Conservation (phyloP, 2,113 vertebrate species). For the Ptilonorhynchus violaceus region DNA sequence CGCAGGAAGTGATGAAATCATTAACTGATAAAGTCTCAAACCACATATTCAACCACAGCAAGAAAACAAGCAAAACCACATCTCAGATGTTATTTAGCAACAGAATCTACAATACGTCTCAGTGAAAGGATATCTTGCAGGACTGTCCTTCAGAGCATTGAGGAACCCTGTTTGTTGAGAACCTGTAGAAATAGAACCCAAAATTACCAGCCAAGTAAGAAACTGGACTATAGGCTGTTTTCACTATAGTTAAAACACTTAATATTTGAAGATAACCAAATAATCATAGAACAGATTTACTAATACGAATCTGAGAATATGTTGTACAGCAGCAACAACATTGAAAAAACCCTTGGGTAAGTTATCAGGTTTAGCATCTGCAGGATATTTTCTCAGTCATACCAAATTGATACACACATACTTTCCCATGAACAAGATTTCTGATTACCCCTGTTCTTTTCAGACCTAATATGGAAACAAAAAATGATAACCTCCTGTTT, state of each 20-base stretch:
- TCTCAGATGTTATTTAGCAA: neutral
- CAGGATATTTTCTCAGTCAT: conserved; percentile 37
- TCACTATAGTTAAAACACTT: neutral
- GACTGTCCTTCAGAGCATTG: conserved; percentile 91
- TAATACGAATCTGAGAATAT: neutral
- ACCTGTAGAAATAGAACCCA: conserved; percentile 76
- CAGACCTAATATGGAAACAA: conserved; percentile 23
- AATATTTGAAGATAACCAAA: neutral
- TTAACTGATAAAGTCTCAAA: neutral
- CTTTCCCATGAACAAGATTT: conserved; percentile 26
- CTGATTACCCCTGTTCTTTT: conserved; percentile 17
- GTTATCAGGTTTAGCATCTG: conserved; percentile 16
- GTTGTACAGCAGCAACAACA: neutral
- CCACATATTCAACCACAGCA: neutral
- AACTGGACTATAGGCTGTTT: neutral
- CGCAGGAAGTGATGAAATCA: neutral
- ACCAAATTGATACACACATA: conserved; percentile 33
- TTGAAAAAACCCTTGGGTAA: neutral
- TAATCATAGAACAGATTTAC: neutral
- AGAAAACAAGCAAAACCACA: neutral
- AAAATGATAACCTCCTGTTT: neutral
- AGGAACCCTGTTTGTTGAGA: conserved; percentile 88
- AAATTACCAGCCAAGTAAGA: neutral
- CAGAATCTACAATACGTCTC: neutral
- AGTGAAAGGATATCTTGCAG: conserved; percentile 97